Conservation (phyloP, 1,140 invertebrate species). For the Drosophila takahashii region DNA sequence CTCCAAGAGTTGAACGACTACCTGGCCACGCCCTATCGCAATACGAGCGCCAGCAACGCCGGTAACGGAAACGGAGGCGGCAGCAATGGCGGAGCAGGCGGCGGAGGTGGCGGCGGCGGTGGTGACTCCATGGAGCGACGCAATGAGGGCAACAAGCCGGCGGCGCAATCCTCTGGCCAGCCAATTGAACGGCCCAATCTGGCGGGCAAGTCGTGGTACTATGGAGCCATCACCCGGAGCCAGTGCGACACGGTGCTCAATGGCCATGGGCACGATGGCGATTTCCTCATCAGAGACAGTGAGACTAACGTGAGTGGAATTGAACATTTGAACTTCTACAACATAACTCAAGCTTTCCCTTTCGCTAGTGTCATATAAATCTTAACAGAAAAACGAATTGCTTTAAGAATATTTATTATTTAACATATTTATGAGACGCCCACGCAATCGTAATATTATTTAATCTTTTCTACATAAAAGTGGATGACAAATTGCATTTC, state of each 20-base stretch:
- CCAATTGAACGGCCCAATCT: conserved; percentile 89
- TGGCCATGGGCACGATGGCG: conserved; percentile 97
- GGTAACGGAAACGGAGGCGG: conserved; percentile 69
- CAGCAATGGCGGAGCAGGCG: conserved; percentile 78
- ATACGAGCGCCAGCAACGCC: conserved; percentile 85
- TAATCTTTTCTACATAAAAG: too few species aligned
- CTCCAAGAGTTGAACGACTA: conserved; percentile 95
- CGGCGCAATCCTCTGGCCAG: conserved; percentile 67
- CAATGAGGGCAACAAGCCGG: conserved; percentile 78
- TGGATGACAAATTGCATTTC: too few species aligned
- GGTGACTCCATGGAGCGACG: conserved; percentile 81
- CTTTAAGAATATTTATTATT: too few species aligned
- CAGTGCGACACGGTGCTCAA: conserved; percentile 98
- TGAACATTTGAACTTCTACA: not conserved
- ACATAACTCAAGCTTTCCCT: not conserved
- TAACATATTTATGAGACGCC: too few species aligned
- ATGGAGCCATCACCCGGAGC: conserved; percentile 96
- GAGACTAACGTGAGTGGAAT: conserved; percentile 96
- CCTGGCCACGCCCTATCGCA: conserved; percentile 92
- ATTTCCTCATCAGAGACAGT: conserved; percentile 99
- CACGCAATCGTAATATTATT: too few species aligned
- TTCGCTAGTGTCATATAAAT: too few species aligned
- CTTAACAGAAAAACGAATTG: too few species aligned
- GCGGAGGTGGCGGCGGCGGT: conserved; percentile 51
- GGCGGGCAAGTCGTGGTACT: conserved; percentile 97